Conservation (phyloP, 92 coral and sea anemone genomes). For the Epizoanthus rinbou region DNA sequence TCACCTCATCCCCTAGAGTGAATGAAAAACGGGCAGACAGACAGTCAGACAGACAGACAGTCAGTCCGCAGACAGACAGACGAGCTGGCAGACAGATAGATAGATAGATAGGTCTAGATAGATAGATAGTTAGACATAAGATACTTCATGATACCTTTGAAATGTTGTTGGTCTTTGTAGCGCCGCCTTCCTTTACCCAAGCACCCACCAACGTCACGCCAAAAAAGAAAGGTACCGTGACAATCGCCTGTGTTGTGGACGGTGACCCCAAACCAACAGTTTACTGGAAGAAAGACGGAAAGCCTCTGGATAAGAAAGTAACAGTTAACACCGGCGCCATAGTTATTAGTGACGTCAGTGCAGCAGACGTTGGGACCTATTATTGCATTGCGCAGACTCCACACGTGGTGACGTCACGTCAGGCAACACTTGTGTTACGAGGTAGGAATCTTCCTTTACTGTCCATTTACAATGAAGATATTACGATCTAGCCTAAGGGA, state of each 20-base stretch:
- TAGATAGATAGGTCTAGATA: neutral
- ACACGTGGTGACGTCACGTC: neutral
- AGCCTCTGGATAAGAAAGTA: constrained; percentile 11
- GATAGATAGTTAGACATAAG: neutral
- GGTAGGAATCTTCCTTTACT: neutral
- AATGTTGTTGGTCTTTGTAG: neutral
- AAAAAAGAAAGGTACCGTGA: neutral
- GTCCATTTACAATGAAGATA: neutral
- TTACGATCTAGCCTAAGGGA: neutral
- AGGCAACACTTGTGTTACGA: constrained; percentile 21
- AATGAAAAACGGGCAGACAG: too few relatives aligned
- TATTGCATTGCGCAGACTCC: constrained; percentile 37
- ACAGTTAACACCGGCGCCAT: neutral
- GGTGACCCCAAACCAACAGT: constrained; percentile 14
- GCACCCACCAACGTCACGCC: constrained; percentile 32
- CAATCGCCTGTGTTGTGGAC: neutral
- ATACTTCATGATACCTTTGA: neutral
- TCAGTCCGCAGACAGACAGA: too few relatives aligned
- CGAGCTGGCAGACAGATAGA: too few relatives aligned
- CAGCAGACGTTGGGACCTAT: constrained; percentile 19
- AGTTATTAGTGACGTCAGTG: neutral
- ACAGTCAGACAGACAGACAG: too few relatives aligned
- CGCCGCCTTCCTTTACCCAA: neutral
- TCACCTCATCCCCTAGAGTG: too few relatives aligned
- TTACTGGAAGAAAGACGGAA: constrained; percentile 39